Base-by-base conservation (phyloP, 2,888 invertebrate genomes). In the Xylota segnis region DNA sequence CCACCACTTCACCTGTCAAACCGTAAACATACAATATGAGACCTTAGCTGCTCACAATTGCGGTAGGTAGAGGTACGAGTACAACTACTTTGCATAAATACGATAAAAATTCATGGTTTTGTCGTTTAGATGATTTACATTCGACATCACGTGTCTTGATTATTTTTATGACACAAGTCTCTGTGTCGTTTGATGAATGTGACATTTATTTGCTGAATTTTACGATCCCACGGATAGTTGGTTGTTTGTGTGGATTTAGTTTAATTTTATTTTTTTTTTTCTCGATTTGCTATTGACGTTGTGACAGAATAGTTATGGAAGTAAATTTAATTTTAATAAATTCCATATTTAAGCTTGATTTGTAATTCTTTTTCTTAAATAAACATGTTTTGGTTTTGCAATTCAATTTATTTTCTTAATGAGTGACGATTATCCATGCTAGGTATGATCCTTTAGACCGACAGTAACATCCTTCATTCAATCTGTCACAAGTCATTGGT, bases 201-300 rank as follows among this genome's bases (percentile, higher is more conserved):
- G 77, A 77, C 77, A 70, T 77, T 75, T 77, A 77, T 77, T 66
- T 77, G 77, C 43, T 52, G 52, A 45, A 70, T 70, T 70, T 77
- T 77, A 77, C 61, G 77, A 77, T 37, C 63, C n/a, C 54, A 40
- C 16, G 4, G 14, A 66, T 45, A 16, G 45, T 32, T 10, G 52
- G n/a, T n/a, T n/a, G n/a, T n/a, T 12, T 27, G 29, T n/a, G 14
- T 43, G 37, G 23, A 23, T 23, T 23, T 23, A 23, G 10, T 14
- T 29, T 9, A 7, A 47, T 34, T 34, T 5, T 34, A 7, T 37
- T 52, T 32, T 16, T 16, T 16, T 18, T 45, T 16, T 43, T 43
- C 18, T 9, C 1, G 7, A 47, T 18, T 43, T 45, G 27, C 10
- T 10, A 16, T 16, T 43, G 16, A 45, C 29, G 29, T 14, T 5